Evolutionary conservation across 2,797 vertebrate genomes (phyloP).

Genomic region (Melanogrammus aeglefinus): DNA sequence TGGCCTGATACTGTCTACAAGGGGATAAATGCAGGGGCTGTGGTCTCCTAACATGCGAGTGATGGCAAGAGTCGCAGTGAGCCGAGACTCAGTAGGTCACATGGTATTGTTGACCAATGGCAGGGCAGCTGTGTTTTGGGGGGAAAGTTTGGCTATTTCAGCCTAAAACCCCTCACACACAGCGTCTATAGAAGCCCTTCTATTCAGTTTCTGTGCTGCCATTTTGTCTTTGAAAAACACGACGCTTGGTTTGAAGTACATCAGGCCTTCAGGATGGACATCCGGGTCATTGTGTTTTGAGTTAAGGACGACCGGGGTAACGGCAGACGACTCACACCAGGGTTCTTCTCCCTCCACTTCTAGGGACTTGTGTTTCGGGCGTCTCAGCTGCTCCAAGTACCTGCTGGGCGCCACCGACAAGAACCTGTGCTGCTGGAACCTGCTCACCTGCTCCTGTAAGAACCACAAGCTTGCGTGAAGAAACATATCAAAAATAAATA

Average conservation of each 20-base stretch:
- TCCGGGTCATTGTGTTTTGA: neutral
- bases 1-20: no score
- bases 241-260: neutral
- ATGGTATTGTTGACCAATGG: no score
- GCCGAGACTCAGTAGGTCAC: no score
- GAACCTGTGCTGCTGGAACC: slow-evolving; percentile 93
- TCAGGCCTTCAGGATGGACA: neutral
- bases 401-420: slow-evolving; percentile 82
- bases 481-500: no score
- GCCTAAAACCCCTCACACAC: neutral
- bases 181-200: neutral
- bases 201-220: neutral
- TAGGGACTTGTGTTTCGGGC: slow-evolving; percentile 92
- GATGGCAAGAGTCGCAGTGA: no score
- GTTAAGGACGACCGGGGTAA: neutral
- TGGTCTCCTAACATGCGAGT: neutral
- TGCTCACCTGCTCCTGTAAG: slow-evolving; percentile 91
- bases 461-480: neutral
- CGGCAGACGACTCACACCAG: neutral
- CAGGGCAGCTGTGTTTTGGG: no score
- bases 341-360: slow-evolving; percentile 41
- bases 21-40: no score
- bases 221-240: neutral
- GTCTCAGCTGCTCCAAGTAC: slow-evolving; percentile 87
- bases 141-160: neutral